A percentile compares a stretch with the other conserved stretches of the same genome.
Evolutionary conservation across 2,797 vertebrate species (phyloP).

Genomic region (Tinamus major): DNA sequence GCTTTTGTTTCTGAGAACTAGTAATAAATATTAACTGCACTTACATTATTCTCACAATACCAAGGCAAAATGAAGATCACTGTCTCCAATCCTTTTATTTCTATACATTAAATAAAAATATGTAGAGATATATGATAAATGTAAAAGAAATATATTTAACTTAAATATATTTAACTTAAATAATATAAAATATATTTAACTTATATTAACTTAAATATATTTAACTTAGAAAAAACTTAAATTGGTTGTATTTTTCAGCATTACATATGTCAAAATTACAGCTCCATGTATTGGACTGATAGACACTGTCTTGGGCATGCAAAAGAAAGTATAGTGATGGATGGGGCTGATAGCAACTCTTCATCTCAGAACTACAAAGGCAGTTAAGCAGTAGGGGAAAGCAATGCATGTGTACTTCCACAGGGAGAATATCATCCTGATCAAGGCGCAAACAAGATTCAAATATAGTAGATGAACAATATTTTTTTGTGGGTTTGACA

Average conservation of each 20-base stretch:
- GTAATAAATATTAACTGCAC: background rate
- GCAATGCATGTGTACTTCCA: background rate
- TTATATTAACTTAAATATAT: too few relatives aligned
- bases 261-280: background rate
- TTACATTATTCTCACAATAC: accelerated
- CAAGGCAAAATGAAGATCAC: background rate
- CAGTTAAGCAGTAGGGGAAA: background rate
- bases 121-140: background rate
- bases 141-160: background rate
- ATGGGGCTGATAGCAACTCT: accelerated
- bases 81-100: background rate
- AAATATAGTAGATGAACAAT: background rate
- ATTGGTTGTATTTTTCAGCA: background rate
- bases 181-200: too few relatives aligned
- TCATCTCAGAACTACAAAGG: background rate
- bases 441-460: background rate
- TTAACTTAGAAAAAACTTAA: background rate
- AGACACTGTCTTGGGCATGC: background rate
- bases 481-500: background rate
- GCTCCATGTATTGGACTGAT: background rate
- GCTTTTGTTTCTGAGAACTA: background rate
- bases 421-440: accelerated
- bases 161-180: too few relatives aligned
- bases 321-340: background rate
- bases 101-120: background rate